Conservation (phyloP, 2,797 vertebrate species). For the Propithecus perrieri region DNA sequence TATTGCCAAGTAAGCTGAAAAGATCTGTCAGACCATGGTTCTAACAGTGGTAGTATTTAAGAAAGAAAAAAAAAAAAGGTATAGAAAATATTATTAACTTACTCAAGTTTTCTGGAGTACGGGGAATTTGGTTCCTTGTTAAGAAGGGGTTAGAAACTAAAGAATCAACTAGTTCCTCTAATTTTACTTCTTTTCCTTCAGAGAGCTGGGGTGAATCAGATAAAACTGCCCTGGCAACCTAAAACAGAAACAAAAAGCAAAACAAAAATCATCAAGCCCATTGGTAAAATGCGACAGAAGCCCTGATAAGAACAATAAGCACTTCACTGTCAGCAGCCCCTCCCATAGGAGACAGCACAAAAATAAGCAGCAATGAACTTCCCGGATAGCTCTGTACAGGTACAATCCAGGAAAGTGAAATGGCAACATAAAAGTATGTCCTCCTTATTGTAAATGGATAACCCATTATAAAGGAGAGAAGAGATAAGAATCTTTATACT, state of each 20-base stretch:
- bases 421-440: background rate
- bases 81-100: conserved; percentile 76
- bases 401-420: background rate
- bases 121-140: conserved; percentile 89
- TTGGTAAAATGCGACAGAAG: background rate
- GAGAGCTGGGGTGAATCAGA: conserved; percentile 73
- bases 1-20: conserved; percentile 31
- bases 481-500: background rate
- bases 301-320: background rate
- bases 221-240: conserved; percentile 91
- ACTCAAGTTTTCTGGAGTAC: conserved; percentile 94
- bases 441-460: background rate
- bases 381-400: background rate
- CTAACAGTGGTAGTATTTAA: background rate
- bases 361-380: background rate
- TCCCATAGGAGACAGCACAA: background rate
- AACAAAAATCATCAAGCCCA: background rate
- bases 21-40: background rate
- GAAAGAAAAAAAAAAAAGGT: background rate
- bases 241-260: conserved; percentile 58
- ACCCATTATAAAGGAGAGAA: background rate
- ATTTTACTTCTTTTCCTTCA: conserved; percentile 74
- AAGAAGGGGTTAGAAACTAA: conserved; percentile 89
- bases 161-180: conserved; percentile 86
- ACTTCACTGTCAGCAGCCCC: background rate